phyloP scores from a whole-genome alignment of 92 coral and sea anemone species.

The Phenganax marumi region DNA sequence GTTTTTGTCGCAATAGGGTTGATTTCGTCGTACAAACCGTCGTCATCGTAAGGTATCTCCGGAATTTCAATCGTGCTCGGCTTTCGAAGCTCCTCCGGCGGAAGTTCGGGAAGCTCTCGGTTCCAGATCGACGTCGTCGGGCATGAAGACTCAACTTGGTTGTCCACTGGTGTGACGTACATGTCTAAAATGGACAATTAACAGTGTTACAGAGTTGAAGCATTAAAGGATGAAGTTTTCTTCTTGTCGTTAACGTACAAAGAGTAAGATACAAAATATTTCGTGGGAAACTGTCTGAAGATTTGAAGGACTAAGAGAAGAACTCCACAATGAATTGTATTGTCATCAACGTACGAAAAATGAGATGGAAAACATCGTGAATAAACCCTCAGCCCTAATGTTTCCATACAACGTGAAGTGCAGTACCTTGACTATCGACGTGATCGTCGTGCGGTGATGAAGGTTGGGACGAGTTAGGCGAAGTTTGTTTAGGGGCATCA shows the following conservation, averaged over 20 bases:
- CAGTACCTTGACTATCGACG: slow-evolving; percentile 9
- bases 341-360: too few relatives aligned
- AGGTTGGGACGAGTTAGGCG: neutral
- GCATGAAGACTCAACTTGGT: neutral
- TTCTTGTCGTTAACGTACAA: too few relatives aligned
- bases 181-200: slow-evolving; percentile 21
- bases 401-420: too few relatives aligned
- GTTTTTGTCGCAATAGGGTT: slow-evolving; percentile 9
- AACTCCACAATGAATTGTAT: too few relatives aligned
- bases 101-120: slow-evolving; percentile 11
- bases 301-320: too few relatives aligned
- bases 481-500: neutral
- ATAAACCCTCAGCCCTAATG: neutral
- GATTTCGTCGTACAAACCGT: slow-evolving; percentile 33
- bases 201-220: too few relatives aligned
- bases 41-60: slow-evolving; percentile 14
- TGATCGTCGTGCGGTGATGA: neutral
- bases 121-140: neutral
- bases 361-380: neutral
- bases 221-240: too few relatives aligned
- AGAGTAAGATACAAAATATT: too few relatives aligned
- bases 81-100: slow-evolving; percentile 24
- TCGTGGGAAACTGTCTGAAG: too few relatives aligned
- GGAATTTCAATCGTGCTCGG: slow-evolving; percentile 2
- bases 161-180: slow-evolving; percentile 38